Evolutionary conservation across 2,797 vertebrate species (phyloP), one percentile per base, ranked within the genome.

Genomic region (Labeo calbasu): DNA sequence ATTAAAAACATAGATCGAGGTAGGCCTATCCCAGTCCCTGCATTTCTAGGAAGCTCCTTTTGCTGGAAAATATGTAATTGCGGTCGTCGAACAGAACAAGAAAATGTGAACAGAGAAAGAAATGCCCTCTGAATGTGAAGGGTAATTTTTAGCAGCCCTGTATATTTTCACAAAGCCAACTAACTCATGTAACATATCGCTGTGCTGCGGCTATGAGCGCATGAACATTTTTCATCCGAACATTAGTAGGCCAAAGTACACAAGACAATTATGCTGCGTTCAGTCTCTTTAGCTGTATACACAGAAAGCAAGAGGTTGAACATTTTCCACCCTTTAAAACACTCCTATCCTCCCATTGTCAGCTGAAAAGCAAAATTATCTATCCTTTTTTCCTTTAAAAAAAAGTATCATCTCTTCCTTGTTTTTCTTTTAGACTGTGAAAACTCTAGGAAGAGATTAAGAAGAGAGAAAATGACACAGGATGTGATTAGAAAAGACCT

Each of bases 401-500:
- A 19, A 48, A 50, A 84, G 63, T 25, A 75, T 70, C 59, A 14
- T 84, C 68, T 71, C 65, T 84, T 83, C 71, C 55, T 84, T 72
- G 32, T 75, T 85, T 80, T 79, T 78, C 48, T 76, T 66, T 17
- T 86, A 89, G 90, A 91, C 86, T 82, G 88, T n/a, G 50, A 85
- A 89, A 91, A 88, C 87, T 91, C 90, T 91, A 92, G 88, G 87
- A 92, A 92, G 90, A 92, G 88, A 90, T 92, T 90, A 89, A 86
- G 88, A 84, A 79, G 90, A 89, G 90, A 82, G 90, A 94, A 93
- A 94, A 91, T 92, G 92, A 93, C 92, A 93, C 65, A 88, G 92
- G 92, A 95, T 93, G 90, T 94, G 94, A 95, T 95, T 94, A 94
- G 91, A 83, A 88, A 87, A 90, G 93, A 94, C 93, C 94, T 94